Percentiles rank a stretch among this genome's conserved stretches.
Evolutionary conservation across 1,140 invertebrate species (phyloP).

Genomic region (Wasmannia auropunctata): DNA sequence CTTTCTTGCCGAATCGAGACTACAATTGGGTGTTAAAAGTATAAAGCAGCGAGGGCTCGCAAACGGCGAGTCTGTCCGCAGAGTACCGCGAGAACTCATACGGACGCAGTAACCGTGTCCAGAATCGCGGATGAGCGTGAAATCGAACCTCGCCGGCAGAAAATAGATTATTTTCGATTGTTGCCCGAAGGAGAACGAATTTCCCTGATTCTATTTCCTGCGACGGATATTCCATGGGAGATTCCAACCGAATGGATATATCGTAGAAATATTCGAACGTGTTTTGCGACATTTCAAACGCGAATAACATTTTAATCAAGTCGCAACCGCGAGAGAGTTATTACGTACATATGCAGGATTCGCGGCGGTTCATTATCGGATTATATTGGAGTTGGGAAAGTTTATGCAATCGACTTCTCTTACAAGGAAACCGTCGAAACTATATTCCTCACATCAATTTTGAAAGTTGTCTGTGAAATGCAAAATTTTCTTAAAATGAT

Average conservation of each 20-base stretch:
- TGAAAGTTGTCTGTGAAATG: neutral
- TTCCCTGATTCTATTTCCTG: conserved; percentile 21
- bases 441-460: no score
- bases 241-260: neutral
- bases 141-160: neutral
- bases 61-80: neutral
- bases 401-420: neutral
- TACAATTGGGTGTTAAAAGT: neutral
- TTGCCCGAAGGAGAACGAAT: neutral
- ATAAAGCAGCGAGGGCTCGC: neutral
- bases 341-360: neutral
- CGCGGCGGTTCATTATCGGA: neutral
- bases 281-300: neutral
- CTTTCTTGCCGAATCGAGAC: conserved; percentile 5
- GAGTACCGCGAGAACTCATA: neutral
- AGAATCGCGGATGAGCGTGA: conserved; percentile 37
- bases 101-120: neutral
- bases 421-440: no score
- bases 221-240: neutral
- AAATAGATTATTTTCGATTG: conserved; percentile 44
- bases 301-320: conserved; percentile 6
- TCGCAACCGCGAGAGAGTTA: neutral
- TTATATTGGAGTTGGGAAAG: neutral
- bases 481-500: no score
- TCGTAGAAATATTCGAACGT: neutral